phyloP scores from a whole-genome alignment of 2,888 invertebrate genomes.

The Chrysopilus asiliformis region DNA sequence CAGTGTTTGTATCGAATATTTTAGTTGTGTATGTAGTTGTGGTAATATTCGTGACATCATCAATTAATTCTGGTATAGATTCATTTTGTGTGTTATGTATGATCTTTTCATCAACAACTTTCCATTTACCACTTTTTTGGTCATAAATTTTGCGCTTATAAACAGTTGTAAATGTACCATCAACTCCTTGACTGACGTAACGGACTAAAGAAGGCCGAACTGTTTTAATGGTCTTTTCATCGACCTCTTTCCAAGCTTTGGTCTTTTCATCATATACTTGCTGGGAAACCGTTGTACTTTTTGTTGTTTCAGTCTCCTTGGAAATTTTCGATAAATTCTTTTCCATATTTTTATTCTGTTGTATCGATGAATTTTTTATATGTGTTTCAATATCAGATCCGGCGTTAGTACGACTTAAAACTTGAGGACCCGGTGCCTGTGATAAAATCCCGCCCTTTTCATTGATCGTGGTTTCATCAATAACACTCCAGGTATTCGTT shows the following conservation, averaged over 20 bases:
- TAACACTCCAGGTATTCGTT: slow-evolving; percentile 17
- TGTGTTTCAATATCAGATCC: slow-evolving; percentile 1
- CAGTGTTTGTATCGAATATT: slow-evolving; percentile 34
- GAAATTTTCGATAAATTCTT: slow-evolving; percentile 5
- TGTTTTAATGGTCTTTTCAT: slow-evolving; percentile 22
- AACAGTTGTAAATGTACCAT: slow-evolving; percentile 32
- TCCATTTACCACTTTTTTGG: slow-evolving; percentile 33
- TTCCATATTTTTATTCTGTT: slow-evolving; percentile 1
- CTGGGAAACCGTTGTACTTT: slow-evolving; percentile 16
- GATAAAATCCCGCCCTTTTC: slow-evolving; percentile 12
- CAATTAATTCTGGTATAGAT: slow-evolving; percentile 33
- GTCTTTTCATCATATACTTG: slow-evolving; percentile 35
- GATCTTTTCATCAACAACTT: slow-evolving; percentile 40
- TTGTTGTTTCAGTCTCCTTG: slow-evolving; percentile 3
- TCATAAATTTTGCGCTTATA: slow-evolving; percentile 36
- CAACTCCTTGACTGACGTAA: slow-evolving; percentile 33
- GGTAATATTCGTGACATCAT: slow-evolving; percentile 36
- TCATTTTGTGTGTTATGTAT: slow-evolving; percentile 34
- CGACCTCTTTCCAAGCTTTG: slow-evolving; percentile 31
- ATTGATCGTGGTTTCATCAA: slow-evolving; percentile 16
- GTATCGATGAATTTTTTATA: slow-evolving; percentile 5
- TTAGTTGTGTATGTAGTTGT: slow-evolving; percentile 37
- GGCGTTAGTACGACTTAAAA: neutral
- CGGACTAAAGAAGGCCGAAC: slow-evolving; percentile 29
- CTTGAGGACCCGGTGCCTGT: no score